These are phyloP conservation scores for Cryptocephalus moraei DNA, from an alignment of 2,888 invertebrate genomes.

Conservation along the genomic window DNA sequence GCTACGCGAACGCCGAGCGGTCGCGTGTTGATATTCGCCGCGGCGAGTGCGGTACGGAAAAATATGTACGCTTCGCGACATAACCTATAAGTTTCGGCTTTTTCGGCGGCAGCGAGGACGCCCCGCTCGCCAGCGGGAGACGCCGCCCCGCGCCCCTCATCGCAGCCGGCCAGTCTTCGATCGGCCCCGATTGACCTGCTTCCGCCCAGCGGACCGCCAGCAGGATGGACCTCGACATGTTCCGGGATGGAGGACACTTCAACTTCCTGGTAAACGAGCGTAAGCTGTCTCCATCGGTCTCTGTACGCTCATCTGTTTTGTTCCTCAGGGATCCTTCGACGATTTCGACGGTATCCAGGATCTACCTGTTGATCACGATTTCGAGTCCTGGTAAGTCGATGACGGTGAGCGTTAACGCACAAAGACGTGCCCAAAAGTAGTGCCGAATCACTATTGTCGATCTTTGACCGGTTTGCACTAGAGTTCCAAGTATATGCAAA, in stretches of 20 bases:
- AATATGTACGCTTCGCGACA: conserved; percentile 18
- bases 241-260: conserved; percentile 43
- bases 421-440: too few relatives aligned
- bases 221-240: conserved; percentile 44
- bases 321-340: too few relatives aligned
- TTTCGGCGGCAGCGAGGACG: not conserved
- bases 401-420: too few relatives aligned
- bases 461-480: too few relatives aligned
- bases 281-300: not conserved
- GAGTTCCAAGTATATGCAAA: too few relatives aligned
- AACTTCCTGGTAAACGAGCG: conserved; percentile 19
- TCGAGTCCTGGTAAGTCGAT: too few relatives aligned
- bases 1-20: too few relatives aligned
- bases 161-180: not conserved
- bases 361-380: too few relatives aligned
- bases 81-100: conserved; percentile 18
- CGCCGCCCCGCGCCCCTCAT: conserved; percentile 4
- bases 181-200: not conserved
- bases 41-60: conserved; percentile 6
- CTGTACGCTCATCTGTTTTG: too few relatives aligned
- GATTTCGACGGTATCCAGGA: too few relatives aligned
- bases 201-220: conserved; percentile 9
- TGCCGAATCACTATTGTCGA: too few relatives aligned
- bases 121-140: not conserved
- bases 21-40: too few relatives aligned